phyloP scores from a whole-genome alignment of 53 echinoderm and acorn worm species.

The Astropecten irregularis region DNA sequence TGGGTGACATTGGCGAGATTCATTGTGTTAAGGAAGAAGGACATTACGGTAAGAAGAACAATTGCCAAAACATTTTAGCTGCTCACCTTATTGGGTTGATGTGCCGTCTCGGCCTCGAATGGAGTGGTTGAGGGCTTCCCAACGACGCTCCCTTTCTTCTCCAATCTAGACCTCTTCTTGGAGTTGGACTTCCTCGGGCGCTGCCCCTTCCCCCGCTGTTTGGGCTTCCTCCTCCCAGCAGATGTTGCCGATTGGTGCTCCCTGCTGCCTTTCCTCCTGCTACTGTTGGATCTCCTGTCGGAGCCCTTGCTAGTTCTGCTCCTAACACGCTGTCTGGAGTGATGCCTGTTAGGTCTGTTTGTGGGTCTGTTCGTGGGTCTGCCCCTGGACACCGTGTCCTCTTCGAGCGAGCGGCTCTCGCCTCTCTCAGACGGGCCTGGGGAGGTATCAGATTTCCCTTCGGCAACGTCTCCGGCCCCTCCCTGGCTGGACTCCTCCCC shows the following conservation, averaged over 20 bases:
- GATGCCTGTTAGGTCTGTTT: neutral
- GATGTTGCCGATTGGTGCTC: neutral
- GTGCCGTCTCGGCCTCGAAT: neutral
- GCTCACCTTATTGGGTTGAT: conserved; percentile 17
- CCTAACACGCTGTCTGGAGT: conserved; percentile 13
- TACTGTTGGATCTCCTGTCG: neutral
- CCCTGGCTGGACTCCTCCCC: neutral
- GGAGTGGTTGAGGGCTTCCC: conserved; percentile 4
- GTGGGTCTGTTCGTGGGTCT: neutral
- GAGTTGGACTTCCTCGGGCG: conserved; percentile 13
- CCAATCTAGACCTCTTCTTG: neutral
- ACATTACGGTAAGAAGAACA: too few species aligned
- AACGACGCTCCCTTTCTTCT: neutral
- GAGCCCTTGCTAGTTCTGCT: neutral
- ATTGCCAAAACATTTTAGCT: too few species aligned
- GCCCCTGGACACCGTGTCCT: neutral
- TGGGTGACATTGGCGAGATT: too few species aligned
- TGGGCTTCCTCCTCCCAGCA: neutral
- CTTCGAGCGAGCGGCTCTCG: neutral
- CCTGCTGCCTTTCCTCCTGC: neutral
- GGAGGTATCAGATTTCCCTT: too few species aligned
- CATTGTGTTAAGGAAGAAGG: too few species aligned
- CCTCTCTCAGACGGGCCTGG: neutral
- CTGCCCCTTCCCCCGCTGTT: conserved; percentile 19
- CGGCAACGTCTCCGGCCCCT: neutral